A percentile compares a stretch with the other conserved stretches of the same genome.
phyloP scores from a whole-genome alignment of 2,888 invertebrate genomes.

The Thecocarcelia acutangulata region DNA sequence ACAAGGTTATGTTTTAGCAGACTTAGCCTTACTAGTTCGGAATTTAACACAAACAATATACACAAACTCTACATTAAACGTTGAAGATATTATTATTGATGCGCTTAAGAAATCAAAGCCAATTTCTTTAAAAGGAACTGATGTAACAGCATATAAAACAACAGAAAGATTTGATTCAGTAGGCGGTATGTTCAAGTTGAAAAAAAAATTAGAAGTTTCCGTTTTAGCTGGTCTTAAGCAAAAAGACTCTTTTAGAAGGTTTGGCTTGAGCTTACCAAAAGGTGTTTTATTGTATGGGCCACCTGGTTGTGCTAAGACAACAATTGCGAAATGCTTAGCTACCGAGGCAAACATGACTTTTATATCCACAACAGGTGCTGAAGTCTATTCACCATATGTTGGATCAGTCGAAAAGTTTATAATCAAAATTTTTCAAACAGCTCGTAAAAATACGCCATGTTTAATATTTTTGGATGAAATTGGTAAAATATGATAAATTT shows the following conservation, averaged over 20 bases:
- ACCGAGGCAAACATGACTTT: slow-evolving; percentile 83
- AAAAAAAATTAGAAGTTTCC: slow-evolving; percentile 82
- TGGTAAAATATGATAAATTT: slow-evolving; percentile 76
- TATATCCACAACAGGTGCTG: slow-evolving; percentile 84
- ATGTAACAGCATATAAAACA: slow-evolving; percentile 80
- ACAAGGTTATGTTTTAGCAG: slow-evolving; percentile 84
- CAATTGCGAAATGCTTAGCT: slow-evolving; percentile 84
- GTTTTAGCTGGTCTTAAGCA: slow-evolving; percentile 84
- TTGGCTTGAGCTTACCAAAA: slow-evolving; percentile 83
- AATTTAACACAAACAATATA: slow-evolving; percentile 75
- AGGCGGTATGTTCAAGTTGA: slow-evolving; percentile 83
- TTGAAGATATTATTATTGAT: slow-evolving; percentile 19
- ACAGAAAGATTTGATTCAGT: slow-evolving; percentile 82
- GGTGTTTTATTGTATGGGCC: slow-evolving; percentile 85
- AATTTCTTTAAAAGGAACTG: slow-evolving; percentile 81
- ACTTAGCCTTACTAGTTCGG: slow-evolving; percentile 82
- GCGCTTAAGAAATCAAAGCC: slow-evolving; percentile 71
- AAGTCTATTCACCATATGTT: slow-evolving; percentile 85
- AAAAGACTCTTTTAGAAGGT: slow-evolving; percentile 82
- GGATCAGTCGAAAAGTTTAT: slow-evolving; percentile 85
- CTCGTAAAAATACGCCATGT: slow-evolving; percentile 84
- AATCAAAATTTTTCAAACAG: slow-evolving; percentile 84
- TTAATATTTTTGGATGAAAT: slow-evolving; percentile 86
- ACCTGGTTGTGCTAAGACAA: slow-evolving; percentile 86
- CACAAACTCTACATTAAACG: slow-evolving; percentile 25